phyloP scores from a whole-genome alignment of 2,888 invertebrate species.

The Nycteola revayana region DNA sequence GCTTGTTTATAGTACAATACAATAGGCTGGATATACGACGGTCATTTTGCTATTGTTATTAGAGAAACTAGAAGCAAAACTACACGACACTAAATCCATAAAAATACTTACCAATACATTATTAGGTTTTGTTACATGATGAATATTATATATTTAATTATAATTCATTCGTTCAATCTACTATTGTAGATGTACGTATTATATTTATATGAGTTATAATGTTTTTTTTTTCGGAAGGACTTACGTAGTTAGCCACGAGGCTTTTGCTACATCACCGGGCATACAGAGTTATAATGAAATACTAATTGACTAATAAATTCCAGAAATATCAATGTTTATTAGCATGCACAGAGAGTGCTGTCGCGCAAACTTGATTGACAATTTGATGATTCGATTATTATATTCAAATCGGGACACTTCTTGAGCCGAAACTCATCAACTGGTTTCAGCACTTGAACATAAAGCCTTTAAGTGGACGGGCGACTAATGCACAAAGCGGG shows the following conservation, averaged over 20 bases:
- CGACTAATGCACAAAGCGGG: slow-evolving; percentile 57
- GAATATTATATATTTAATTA: too few species aligned
- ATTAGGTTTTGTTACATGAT: too few species aligned
- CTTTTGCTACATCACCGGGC: too few species aligned
- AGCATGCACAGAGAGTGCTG: slow-evolving; percentile 3
- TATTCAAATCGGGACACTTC: slow-evolving; percentile 28
- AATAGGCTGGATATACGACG: slow-evolving; percentile 11
- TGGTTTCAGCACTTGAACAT: slow-evolving; percentile 29
- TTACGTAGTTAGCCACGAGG: too few species aligned
- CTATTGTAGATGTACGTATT: too few species aligned
- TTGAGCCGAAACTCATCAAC: slow-evolving; percentile 33
- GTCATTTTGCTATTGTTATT: slow-evolving; percentile 14
- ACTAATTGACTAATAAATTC: too few species aligned
- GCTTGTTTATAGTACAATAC: slow-evolving; percentile 25
- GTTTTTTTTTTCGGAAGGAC: too few species aligned
- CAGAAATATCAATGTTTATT: neutral
- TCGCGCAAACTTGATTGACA: slow-evolving; percentile 11
- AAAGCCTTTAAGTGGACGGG: slow-evolving; percentile 31
- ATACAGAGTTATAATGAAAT: too few species aligned
- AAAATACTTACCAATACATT: too few species aligned
- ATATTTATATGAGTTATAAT: too few species aligned
- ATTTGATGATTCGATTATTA: slow-evolving; percentile 27
- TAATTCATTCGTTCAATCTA: too few species aligned
- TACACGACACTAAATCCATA: slow-evolving; percentile 6
- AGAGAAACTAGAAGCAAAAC: slow-evolving; percentile 12